Conservation (phyloP, 2,888 invertebrate genomes). For the Trissonchulus sp. region DNA sequence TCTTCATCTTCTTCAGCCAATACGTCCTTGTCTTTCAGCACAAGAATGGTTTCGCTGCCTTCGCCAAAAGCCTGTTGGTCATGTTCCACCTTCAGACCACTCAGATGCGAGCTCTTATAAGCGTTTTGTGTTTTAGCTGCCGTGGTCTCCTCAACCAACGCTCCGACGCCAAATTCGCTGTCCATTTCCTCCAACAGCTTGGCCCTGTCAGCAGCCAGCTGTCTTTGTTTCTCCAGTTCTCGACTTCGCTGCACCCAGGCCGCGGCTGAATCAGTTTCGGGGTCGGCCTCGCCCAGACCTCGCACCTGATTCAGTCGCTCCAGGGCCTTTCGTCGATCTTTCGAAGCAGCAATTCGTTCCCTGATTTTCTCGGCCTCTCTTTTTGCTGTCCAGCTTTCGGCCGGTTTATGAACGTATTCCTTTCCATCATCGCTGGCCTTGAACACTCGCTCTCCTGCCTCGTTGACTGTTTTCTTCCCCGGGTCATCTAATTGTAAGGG, state of each 20-base stretch:
- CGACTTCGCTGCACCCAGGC: conserved; percentile 79
- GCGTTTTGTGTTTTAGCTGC: conserved; percentile 32
- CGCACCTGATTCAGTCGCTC: conserved; percentile 27
- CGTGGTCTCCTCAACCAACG: conserved; percentile 71
- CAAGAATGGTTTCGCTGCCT: conserved; percentile 70
- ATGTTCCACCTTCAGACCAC: conserved; percentile 79
- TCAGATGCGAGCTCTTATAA: conserved; percentile 68
- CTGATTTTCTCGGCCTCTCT: conserved; percentile 72
- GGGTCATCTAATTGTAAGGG: not conserved
- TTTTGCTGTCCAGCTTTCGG: conserved; percentile 60
- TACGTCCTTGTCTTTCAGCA: conserved; percentile 79
- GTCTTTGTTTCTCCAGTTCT: conserved; percentile 68
- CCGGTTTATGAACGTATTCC: conserved; percentile 57
- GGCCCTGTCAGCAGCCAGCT: conserved; percentile 77
- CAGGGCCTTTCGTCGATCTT: conserved; percentile 72
- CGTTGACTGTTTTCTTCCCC: not conserved
- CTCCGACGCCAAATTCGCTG: conserved; percentile 81
- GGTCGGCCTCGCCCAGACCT: conserved; percentile 64
- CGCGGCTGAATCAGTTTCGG: conserved; percentile 58
- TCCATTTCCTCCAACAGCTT: conserved; percentile 90
- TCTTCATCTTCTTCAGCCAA: conserved; percentile 76
- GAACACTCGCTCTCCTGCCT: not conserved
- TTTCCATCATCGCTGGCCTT: conserved; percentile 44
- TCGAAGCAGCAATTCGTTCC: conserved; percentile 68
- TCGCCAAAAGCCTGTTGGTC: conserved; percentile 51